Evolutionary conservation across 2,888 invertebrate genomes (phyloP).

Genomic region (Meliscaeva auricollis): DNA sequence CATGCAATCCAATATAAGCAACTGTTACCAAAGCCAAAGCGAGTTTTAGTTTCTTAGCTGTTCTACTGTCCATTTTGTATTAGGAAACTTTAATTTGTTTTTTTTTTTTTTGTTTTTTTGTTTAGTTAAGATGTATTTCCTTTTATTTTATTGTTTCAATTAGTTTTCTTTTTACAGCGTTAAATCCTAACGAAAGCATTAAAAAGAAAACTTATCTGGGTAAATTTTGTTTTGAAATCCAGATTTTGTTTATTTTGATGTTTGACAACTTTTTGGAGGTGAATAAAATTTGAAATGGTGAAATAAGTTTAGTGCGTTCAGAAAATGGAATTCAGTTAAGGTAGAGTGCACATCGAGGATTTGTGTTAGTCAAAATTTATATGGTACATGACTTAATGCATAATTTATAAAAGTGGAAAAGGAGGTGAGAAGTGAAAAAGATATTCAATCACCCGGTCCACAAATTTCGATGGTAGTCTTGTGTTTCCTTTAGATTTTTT

Average conservation of each 20-base stretch:
- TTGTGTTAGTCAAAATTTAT: too few species aligned
- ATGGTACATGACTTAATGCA: too few species aligned
- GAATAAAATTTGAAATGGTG: neutral
- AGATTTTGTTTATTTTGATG: neutral
- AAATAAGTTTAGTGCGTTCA: neutral
- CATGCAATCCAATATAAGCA: neutral
- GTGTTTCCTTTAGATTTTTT: too few species aligned
- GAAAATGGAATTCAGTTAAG: neutral
- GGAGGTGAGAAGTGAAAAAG: too few species aligned
- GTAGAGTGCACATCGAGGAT: neutral
- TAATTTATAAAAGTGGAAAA: too few species aligned
- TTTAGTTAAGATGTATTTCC: neutral
- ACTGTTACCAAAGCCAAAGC: constrained; percentile 1
- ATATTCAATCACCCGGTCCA: too few species aligned
- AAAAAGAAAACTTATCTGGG: neutral
- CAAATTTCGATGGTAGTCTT: too few species aligned
- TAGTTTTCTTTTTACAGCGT: neutral
- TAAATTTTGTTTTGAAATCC: neutral
- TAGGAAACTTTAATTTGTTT: neutral
- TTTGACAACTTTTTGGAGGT: neutral
- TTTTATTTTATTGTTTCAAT: neutral
- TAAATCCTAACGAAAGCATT: too few species aligned
- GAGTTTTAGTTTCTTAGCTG: neutral
- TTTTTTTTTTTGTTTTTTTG: neutral
- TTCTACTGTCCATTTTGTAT: neutral